These are phyloP conservation scores for Nycticorax nycticorax DNA, from an alignment of 2,113 vertebrate genomes.

Conservation along the genomic window DNA sequence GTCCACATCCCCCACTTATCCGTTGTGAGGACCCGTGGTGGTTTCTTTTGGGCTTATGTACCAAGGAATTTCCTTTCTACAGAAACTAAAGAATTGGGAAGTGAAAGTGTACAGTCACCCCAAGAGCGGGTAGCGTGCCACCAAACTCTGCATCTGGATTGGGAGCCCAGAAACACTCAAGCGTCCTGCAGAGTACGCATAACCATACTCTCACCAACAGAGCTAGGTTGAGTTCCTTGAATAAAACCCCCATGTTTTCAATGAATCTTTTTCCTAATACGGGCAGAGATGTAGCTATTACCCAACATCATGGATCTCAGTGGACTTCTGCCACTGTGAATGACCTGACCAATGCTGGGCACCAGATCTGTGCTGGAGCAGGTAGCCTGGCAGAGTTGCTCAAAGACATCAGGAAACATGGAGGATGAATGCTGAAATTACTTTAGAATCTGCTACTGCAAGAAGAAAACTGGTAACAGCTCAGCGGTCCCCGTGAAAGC, in stretches of 20 bases:
- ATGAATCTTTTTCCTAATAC: neutral
- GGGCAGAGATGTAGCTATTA: neutral
- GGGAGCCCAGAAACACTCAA: neutral
- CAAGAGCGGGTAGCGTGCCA: neutral
- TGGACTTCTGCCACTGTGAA: neutral
- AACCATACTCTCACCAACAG: neutral
- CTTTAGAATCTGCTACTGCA: neutral
- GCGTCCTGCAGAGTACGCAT: neutral
- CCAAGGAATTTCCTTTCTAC: neutral
- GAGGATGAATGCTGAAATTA: neutral
- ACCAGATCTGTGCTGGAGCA: neutral
- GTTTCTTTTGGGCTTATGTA: neutral
- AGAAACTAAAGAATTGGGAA: neutral
- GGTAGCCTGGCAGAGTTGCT: neutral
- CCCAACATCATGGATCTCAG: neutral
- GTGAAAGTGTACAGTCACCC: neutral
- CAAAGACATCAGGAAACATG: neutral
- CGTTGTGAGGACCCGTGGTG: neutral
- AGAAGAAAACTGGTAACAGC: neutral
- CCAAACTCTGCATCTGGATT: neutral
- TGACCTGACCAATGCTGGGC: rapidly evolving
- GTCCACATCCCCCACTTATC: neutral
- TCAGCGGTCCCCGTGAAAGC: neutral
- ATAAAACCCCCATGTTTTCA: neutral
- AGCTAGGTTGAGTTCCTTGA: neutral